Evolutionary conservation across 2,888 invertebrate genomes (phyloP).

Genomic region (Phyllotreta cruciferae): DNA sequence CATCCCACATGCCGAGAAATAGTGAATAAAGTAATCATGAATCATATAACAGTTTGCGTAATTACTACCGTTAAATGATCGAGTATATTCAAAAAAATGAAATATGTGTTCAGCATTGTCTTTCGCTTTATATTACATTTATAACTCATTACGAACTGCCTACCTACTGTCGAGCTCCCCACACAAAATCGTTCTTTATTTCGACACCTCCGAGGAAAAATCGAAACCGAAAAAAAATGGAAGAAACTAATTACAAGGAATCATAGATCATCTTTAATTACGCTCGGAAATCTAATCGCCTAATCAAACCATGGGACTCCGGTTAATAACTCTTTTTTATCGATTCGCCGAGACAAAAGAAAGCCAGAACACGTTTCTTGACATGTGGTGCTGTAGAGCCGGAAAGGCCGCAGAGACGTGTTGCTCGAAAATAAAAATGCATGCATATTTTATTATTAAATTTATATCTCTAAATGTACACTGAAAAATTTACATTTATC

Average conservation of each 20-base stretch:
- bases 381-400: conserved; percentile 23
- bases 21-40: no score
- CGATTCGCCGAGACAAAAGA: conserved; percentile 34
- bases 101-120: conserved; percentile 8
- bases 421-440: conserved; percentile 1
- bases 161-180: conserved; percentile 23
- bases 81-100: conserved; percentile 1
- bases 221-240: not conserved
- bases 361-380: conserved; percentile 23
- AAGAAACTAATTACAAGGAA: conserved; percentile 33
- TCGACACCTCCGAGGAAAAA: conserved; percentile 23
- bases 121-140: conserved; percentile 8
- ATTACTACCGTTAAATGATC: no score
- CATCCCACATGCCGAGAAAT: no score
- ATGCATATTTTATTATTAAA: not conserved
- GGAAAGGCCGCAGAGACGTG: conserved; percentile 7
- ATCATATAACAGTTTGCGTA: no score
- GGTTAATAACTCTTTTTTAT: conserved; percentile 36
- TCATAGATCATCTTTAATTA: conserved; percentile 37
- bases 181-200: conserved; percentile 24
- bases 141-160: conserved; percentile 7
- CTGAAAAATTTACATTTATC: not conserved
- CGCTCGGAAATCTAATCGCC: conserved; percentile 31
- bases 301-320: conserved; percentile 31
- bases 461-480: no score